Evolutionary conservation across 2,113 vertebrate species (phyloP), one percentile per base, ranked within the genome.

Genomic region (Lophura nycthemera): DNA sequence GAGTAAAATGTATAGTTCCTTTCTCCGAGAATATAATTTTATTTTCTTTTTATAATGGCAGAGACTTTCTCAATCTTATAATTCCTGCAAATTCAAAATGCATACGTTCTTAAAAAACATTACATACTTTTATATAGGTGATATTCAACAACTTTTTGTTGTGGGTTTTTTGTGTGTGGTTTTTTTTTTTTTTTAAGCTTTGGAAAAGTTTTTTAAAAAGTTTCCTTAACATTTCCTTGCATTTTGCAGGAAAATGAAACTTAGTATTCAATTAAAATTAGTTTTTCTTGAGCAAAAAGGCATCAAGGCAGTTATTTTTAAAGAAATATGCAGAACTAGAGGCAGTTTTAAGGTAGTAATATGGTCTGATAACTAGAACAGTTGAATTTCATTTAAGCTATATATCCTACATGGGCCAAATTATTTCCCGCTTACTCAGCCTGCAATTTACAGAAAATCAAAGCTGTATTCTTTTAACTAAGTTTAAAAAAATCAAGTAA

Each of bases 51-150:
- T 67, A 32, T 14, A 72, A 18, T 3, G 11, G 18, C 3, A 76
- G 7, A 74, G 14, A 32, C 72, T 76, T 75, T 67, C 16, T 30
- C 19, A 83, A 12, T 34, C 42, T 20, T 8, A 40, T 27, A 84
- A 60, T 3, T 82, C 18, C 6, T 11, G 1, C 43, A 80, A 29
- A 25, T 77, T 54, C 8, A 76, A 43, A 24, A 59, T 52, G 17
- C 27, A 4, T 24, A 32, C 4, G 0, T 63, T 79, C 50, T 36
- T 6, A 19, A 43, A 40, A 61, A 56, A 21, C 21, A 54, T 30
- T 48, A 29, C 38, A 4, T 0, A 0, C 4, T 79, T 2, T 48
- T 40, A 18, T 30, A n/a, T 4, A 61, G 0, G 6, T 5, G 3
- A 6, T 7, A 13, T 11, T 74, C 20, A 32, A 22, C 13, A 63